A percentile compares a stretch with the other conserved stretches of the same genome.
Conservation (phyloP, 2,888 invertebrate species). For the Acrobasis consociella region DNA sequence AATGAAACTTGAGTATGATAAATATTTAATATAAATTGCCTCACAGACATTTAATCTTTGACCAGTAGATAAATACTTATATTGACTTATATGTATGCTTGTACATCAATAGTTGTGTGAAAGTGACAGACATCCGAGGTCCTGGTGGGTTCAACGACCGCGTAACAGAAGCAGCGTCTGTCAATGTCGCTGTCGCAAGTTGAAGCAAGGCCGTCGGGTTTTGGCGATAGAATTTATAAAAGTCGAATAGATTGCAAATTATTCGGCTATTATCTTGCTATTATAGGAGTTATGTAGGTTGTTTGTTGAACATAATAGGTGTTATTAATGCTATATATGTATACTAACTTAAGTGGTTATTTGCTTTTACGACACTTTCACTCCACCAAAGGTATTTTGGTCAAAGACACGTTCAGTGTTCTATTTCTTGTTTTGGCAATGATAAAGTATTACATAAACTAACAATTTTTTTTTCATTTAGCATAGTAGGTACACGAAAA, state of each 20-base stretch:
- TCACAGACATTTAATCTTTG: too few species aligned
- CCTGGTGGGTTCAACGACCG: conserved; percentile 63
- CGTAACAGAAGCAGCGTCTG: conserved; percentile 38
- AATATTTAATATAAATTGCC: too few species aligned
- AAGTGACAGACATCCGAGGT: conserved; percentile 60
- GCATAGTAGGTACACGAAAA: too few species aligned
- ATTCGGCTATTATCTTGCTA: conserved; percentile 11
- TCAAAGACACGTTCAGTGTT: too few species aligned
- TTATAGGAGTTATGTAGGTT: not conserved
- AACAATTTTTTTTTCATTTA: too few species aligned
- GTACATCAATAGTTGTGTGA: conserved; percentile 43
- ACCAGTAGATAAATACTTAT: too few species aligned
- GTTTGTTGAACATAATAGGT: not conserved
- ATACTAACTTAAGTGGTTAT: too few species aligned
- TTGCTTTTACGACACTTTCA: not conserved
- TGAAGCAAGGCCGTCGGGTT: conserved; percentile 56
- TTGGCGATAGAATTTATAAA: conserved; percentile 21
- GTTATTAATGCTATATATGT: not conserved
- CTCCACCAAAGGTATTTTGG: not conserved
- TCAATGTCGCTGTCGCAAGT: conserved; percentile 53
- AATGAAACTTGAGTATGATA: too few species aligned
- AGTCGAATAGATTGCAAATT: not conserved
- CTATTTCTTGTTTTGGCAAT: too few species aligned
- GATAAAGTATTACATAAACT: too few species aligned
- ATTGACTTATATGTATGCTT: conserved; percentile 27